These are phyloP conservation scores for Lepus oiostolus DNA, from an alignment of 2,797 vertebrate genomes.

Conservation along the genomic window DNA sequence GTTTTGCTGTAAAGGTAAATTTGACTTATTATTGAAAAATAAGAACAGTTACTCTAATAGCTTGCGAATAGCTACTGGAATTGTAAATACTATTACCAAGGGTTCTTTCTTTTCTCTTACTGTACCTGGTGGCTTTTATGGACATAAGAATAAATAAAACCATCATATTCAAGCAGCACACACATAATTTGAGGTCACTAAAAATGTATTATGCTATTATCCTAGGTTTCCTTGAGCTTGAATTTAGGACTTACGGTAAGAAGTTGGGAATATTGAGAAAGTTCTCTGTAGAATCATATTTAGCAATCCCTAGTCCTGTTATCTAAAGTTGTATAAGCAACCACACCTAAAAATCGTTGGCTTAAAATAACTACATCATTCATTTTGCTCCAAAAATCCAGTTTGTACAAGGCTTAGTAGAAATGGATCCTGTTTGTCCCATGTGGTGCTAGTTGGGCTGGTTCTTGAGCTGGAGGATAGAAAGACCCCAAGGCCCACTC, in stretches of 20 bases:
- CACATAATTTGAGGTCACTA: background rate
- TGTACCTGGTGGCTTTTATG: slow-evolving; percentile 56
- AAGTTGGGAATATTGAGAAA: background rate
- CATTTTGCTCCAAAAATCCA: slow-evolving; percentile 23
- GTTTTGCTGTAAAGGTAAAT: slow-evolving; percentile 64
- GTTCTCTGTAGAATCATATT: background rate
- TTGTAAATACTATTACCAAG: slow-evolving; percentile 55
- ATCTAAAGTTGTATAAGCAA: background rate
- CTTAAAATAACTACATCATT: background rate
- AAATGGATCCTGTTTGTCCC: background rate
- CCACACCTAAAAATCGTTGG: background rate
- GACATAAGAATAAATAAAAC: slow-evolving; percentile 30
- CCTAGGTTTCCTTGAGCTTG: background rate
- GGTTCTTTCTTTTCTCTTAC: slow-evolving; percentile 59
- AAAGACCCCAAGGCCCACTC: background rate
- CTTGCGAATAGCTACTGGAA: slow-evolving; percentile 54
- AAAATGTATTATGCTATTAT: slow-evolving; percentile 27
- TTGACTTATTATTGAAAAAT: slow-evolving; percentile 70
- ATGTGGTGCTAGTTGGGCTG: background rate
- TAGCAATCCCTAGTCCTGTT: background rate
- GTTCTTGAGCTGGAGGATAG: background rate
- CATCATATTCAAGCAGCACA: background rate
- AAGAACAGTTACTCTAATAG: slow-evolving; percentile 20
- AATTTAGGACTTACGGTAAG: background rate
- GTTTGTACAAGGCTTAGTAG: background rate